Conservation (phyloP, 1,140 invertebrate genomes). For the Drosophila ficusphila region DNA sequence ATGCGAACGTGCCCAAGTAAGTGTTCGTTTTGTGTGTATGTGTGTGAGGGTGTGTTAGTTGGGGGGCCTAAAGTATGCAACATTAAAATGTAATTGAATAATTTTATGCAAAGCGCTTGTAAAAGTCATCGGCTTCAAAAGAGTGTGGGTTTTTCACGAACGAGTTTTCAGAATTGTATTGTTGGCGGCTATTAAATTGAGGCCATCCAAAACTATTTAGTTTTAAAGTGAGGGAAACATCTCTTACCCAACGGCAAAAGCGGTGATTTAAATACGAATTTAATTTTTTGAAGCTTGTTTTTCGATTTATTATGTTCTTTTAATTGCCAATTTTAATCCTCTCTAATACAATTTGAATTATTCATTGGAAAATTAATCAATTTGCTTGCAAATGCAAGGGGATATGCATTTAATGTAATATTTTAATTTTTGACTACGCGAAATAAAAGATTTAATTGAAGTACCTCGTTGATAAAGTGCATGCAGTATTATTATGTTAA, state of each 20-base stretch:
- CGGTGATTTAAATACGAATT: neutral
- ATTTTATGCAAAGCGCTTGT: conserved; percentile 37
- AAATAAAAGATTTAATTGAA: too few relatives aligned
- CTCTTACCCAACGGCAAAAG: neutral
- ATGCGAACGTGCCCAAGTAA: conserved; percentile 22
- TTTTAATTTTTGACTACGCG: too few relatives aligned
- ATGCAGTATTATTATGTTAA: too few relatives aligned
- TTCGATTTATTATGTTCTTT: neutral
- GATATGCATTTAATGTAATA: neutral
- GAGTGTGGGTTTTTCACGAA: neutral
- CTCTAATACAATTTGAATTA: neutral
- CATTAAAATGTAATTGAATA: conserved; percentile 64
- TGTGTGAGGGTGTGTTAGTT: conserved; percentile 6
- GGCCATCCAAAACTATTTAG: neutral
- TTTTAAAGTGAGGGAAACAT: conserved; percentile 7
- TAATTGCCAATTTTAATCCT: conserved; percentile 4
- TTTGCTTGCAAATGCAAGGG: neutral
- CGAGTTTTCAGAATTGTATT: conserved; percentile 1
- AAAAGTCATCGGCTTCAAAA: conserved; percentile 20
- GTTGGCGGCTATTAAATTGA: conserved; percentile 32
- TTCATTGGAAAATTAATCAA: conserved; percentile 1
- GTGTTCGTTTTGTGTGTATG: conserved; percentile 9
- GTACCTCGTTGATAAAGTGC: too few relatives aligned
- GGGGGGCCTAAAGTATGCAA: conserved; percentile 35
- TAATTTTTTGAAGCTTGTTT: conserved; percentile 3